Base-by-base conservation (phyloP, 1,140 invertebrate species). In the Phymorhynchus buccinoides region DNA sequence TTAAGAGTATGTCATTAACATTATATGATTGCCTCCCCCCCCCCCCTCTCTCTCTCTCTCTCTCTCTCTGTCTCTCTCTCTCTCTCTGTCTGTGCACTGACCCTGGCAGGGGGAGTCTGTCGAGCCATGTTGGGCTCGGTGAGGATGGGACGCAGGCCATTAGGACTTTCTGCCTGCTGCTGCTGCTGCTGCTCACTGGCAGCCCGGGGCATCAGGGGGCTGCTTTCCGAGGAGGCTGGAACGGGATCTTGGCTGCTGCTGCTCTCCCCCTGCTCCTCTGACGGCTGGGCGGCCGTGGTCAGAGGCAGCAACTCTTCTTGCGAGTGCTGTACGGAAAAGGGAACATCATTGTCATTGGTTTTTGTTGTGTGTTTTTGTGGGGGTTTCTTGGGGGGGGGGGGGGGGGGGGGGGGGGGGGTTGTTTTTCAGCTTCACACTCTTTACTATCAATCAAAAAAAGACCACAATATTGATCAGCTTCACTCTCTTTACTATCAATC, bases 61-160 rank as follows among this genome's bases (percentile, higher is more conserved):
- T n/a, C n/a, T n/a, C n/a, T n/a, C n/a, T 48, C 44, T 48, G 7
- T 48, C 44, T 52, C 48, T 1, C 48, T 52, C 48, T 52, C 48
- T 52, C 48, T 52, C 48, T 52, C 48, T 18, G 12, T n/a, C 22
- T 12, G 16, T 71, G 42, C 37, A 68, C 42, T 81, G 18, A 77
- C 81, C 27, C 56, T 75, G n/a, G 79, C 37, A 48, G 37, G 77
- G n/a, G 79, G n/a, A 48, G 37, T 68, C 66, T 78, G 87, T 39
- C 37, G 75, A 73, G 41, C 73, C 35, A 80, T 27, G 52, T 22
- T 56, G 39, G 62, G 84, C 32, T 79, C 62, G 9, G 84, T 85
- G 14, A 79, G 14, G 42, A 79, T 79, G 77, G 42, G 27, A 27
- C 77, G 77, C 30, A 79, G 44, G n/a, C 77, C 77, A 52, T 79